A percentile compares a stretch with the other conserved stretches of the same genome.
Evolutionary conservation across 2,113 vertebrate species (phyloP).

Genomic region (Electrona antarctica): DNA sequence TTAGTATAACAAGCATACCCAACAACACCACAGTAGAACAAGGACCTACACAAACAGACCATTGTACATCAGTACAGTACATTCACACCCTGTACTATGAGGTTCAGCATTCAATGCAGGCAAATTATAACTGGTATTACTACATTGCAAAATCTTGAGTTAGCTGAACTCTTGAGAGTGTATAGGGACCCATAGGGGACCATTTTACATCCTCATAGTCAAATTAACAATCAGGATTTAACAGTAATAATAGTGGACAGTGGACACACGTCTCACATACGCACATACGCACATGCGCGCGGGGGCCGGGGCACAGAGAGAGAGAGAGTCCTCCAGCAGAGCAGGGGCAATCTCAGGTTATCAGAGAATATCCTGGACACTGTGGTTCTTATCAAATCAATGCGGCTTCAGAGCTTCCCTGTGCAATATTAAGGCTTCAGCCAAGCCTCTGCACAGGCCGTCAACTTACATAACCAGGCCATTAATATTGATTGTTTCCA

Average conservation of each 20-base stretch:
- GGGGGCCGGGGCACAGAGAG: too few relatives aligned
- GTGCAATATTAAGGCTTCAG: constrained; percentile 20
- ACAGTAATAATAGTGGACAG: background rate
- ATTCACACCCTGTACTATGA: background rate
- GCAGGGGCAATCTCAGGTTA: constrained; percentile 9
- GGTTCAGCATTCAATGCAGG: background rate
- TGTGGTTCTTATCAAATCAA: constrained; percentile 36
- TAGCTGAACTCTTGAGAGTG: too few relatives aligned
- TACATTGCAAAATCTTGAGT: background rate
- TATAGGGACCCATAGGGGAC: too few relatives aligned
- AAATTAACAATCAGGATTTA: too few relatives aligned
- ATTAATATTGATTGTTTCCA: constrained; percentile 76
- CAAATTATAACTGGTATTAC: background rate
- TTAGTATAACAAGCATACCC: constrained; percentile 18
- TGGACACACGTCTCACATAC: background rate
- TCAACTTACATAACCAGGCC: constrained; percentile 67
- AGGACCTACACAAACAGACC: constrained; percentile 10
- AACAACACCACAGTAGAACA: constrained; percentile 6
- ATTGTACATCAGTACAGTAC: background rate
- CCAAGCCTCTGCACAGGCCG: constrained; percentile 46
- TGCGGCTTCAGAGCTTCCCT: constrained; percentile 37
- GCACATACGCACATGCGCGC: background rate
- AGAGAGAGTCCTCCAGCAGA: background rate
- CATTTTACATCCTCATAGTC: too few relatives aligned
- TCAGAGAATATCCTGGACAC: constrained; percentile 20